phyloP scores from a whole-genome alignment of 2,113 vertebrate genomes.

The Hymenochirus boettgeri region DNA sequence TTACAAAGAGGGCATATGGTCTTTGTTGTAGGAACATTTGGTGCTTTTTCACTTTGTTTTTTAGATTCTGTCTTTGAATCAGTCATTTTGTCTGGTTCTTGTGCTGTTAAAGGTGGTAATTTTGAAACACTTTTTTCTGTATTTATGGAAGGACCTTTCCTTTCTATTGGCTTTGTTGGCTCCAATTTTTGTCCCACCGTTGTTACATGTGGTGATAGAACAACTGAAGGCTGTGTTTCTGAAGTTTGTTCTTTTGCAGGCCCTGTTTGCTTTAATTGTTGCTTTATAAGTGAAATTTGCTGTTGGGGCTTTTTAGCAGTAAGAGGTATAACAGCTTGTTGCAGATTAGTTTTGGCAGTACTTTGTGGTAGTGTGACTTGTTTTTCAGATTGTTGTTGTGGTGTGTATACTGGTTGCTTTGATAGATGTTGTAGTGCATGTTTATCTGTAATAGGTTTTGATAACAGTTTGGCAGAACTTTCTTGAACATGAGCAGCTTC shows the following conservation, averaged over 20 bases:
- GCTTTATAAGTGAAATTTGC: constrained; percentile 44
- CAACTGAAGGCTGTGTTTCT: constrained; percentile 17
- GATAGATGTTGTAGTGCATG: neutral
- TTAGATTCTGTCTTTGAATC: constrained; percentile 3
- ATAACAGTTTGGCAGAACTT: constrained; percentile 31
- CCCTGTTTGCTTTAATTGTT: constrained; percentile 40
- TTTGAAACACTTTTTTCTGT: too few relatives aligned
- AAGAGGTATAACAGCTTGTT: constrained; percentile 49
- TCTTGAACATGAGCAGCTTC: constrained; percentile 42
- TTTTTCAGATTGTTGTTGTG: too few relatives aligned
- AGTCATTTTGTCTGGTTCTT: neutral
- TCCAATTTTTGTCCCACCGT: constrained; percentile 8
- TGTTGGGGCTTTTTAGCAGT: constrained; percentile 42
- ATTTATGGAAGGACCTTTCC: neutral
- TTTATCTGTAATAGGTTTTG: constrained; percentile 45
- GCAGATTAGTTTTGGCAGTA: constrained; percentile 46
- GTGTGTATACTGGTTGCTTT: constrained; percentile 46
- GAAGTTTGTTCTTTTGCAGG: constrained; percentile 24
- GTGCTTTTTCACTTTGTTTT: constrained; percentile 4
- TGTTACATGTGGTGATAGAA: neutral
- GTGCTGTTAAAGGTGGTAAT: too few relatives aligned
- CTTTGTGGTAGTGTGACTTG: constrained; percentile 44
- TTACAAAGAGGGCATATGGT: constrained; percentile 87
- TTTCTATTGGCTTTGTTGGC: neutral
- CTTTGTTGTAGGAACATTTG: constrained; percentile 46